Percentiles rank a stretch among this genome's conserved stretches.
Conservation (phyloP, 1,140 invertebrate genomes). For the Drosophila truncata region DNA sequence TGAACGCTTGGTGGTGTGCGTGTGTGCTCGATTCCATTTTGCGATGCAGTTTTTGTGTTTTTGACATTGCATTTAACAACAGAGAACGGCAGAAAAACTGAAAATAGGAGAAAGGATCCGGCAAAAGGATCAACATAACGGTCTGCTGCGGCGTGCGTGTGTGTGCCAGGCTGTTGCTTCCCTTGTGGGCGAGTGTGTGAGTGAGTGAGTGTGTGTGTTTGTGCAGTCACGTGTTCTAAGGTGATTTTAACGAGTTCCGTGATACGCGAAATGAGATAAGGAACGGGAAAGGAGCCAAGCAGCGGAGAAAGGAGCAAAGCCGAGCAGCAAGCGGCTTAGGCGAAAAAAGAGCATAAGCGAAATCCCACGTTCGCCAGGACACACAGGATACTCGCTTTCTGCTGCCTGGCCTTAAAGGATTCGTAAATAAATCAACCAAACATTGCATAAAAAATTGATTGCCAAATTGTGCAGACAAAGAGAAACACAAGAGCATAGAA, state of each 20-base stretch:
- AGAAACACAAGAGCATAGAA: slow-evolving; percentile 1
- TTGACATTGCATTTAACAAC: slow-evolving; percentile 46
- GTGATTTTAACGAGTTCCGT: slow-evolving; percentile 83
- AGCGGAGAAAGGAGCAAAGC: slow-evolving; percentile 15
- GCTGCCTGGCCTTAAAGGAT: slow-evolving; percentile 20
- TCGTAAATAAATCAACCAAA: slow-evolving; percentile 51
- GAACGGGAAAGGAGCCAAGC: slow-evolving; percentile 36
- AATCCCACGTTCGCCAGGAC: slow-evolving; percentile 28
- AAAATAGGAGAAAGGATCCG: slow-evolving; percentile 38
- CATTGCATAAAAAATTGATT: slow-evolving; percentile 63
- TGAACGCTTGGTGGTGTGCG: slow-evolving; percentile 30
- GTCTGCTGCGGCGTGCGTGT: slow-evolving; percentile 13
- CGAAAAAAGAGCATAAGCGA: slow-evolving; percentile 13
- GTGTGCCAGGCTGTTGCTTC: slow-evolving; percentile 55
- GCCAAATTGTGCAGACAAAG: slow-evolving; percentile 44
- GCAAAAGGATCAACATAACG: slow-evolving; percentile 48
- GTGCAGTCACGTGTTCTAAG: slow-evolving; percentile 80
- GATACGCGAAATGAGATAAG: slow-evolving; percentile 81
- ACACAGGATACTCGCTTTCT: slow-evolving; percentile 38
- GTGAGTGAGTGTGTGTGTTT: slow-evolving; percentile 21
- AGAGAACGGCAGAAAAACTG: slow-evolving; percentile 23
- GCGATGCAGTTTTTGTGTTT: slow-evolving; percentile 61
- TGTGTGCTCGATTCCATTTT: slow-evolving; percentile 30
- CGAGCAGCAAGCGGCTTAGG: slow-evolving; percentile 28
- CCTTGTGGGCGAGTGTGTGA: background rate